Base-by-base conservation (phyloP, 2,888 invertebrate genomes). In the Dione vanillae region DNA sequence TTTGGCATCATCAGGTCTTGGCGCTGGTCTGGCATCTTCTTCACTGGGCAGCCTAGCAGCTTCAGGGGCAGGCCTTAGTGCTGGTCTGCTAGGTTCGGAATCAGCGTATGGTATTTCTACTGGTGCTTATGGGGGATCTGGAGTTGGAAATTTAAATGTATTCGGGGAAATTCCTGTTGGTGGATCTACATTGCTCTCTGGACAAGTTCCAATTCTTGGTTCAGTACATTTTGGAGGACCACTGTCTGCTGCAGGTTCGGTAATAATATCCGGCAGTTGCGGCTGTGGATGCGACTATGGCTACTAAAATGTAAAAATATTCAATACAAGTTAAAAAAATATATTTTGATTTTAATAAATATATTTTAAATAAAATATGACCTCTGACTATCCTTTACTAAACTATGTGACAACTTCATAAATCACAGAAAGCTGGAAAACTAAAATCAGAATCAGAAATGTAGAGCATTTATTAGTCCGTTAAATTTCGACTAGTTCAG, bases 121-220 rank as follows among this genome's bases (percentile, higher is more conserved):
- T 20, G 65, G 54, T 19, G 78, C 78, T 0, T 81, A 79, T 74
- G 81, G 79, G 54, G 80, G 80, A 27, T 68, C 70, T 16, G 82
- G 84, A 49, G 73, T 78, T 12, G 84, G 83, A 56, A 82, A 78
- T 61, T 77, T 84, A 12, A 75, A 74, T 5, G 82, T 83, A 20
- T 77, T 72, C n/a, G 84, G 84, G 16, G 80, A 81, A 71, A 74
- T 85, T 71, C 81, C 80, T 16, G 86, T 84, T n/a, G 80, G 77
- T 20, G 85, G 86, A 51, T 73, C 77, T 37, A 77, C 78, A 3
- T 54, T 74, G 37, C 75, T 80, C 16, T 70, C 67, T 19, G 80
- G 81, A 40, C 74, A 78, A 35, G 78, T 80, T 67, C 80, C 81
- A 19, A 76, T 80, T 59, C 72, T 80, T 54, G 80, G 80, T n/a